These are phyloP conservation scores for Chironomus tepperi DNA, from an alignment of 1,140 invertebrate species.

Conservation along the genomic window DNA sequence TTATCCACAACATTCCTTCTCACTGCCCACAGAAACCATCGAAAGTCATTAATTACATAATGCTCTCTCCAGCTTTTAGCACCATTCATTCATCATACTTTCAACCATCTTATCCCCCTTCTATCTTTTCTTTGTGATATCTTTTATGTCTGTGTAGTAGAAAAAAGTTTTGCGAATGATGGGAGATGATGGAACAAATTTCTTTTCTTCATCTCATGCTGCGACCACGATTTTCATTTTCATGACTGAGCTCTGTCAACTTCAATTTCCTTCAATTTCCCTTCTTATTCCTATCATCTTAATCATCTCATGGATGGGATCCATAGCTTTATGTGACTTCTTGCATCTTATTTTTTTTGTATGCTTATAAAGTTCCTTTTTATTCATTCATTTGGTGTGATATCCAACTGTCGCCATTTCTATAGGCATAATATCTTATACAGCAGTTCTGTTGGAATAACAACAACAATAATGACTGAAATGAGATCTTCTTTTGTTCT, in stretches of 20 bases:
- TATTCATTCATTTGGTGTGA: neutral
- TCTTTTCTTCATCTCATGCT: neutral
- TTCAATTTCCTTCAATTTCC: neutral
- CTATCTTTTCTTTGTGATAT: no score
- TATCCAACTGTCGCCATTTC: neutral
- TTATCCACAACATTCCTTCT: neutral
- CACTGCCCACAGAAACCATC: constrained; percentile 5
- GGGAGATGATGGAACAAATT: neutral
- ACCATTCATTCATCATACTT: neutral
- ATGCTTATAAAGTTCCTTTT: neutral
- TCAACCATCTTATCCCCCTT: neutral
- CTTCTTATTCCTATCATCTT: no score
- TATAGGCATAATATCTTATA: neutral
- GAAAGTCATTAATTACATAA: constrained; percentile 9
- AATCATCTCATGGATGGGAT: neutral
- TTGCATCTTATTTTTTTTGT: neutral
- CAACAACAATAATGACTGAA: no score
- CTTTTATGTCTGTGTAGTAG: no score
- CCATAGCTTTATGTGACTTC: neutral
- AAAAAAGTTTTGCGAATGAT: neutral
- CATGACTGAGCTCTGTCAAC: neutral
- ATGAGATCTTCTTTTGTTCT: no score
- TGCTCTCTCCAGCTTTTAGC: neutral
- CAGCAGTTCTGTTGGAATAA: neutral
- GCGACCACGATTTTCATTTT: constrained; percentile 12